Percentiles rank a stretch among this genome's conserved stretches.
phyloP scores from a whole-genome alignment of 2,797 vertebrate species.

The Aphelocoma californica region DNA sequence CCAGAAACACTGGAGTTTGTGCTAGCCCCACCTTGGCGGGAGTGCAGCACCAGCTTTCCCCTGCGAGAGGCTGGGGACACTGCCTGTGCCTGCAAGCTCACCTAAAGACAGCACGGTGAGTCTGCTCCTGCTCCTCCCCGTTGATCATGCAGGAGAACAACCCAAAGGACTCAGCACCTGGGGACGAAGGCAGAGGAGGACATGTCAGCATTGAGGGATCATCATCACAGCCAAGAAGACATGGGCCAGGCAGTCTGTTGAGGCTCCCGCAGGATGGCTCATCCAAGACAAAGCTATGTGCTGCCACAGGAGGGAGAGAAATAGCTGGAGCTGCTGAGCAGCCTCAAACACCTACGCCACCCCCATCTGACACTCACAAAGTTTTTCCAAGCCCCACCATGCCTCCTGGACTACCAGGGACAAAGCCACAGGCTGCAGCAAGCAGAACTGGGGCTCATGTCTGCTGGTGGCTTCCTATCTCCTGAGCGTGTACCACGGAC shows the following conservation, averaged over 20 bases:
- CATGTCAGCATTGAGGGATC: not conserved
- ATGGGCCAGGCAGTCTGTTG: not conserved
- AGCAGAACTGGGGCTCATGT: not conserved
- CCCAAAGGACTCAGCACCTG: constrained; percentile 93
- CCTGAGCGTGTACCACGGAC: rapidly evolving
- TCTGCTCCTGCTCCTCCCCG: constrained; percentile 92
- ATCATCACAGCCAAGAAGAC: not conserved
- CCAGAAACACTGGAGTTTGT: not conserved
- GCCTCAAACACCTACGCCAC: not conserved
- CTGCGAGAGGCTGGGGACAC: not conserved
- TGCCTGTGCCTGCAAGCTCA: constrained; percentile 49
- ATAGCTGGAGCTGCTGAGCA: rapidly evolving
- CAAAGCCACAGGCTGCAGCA: not conserved
- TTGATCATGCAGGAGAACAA: constrained; percentile 93
- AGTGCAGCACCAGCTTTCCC: not conserved
- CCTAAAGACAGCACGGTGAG: constrained; percentile 93
- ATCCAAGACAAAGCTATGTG: rapidly evolving
- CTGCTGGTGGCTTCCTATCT: not conserved
- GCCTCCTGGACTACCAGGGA: not conserved
- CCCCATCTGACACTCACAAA: not conserved
- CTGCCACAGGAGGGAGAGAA: not conserved
- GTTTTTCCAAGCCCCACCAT: not conserved
- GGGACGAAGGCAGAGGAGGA: not conserved
- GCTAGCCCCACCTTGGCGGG: not conserved
- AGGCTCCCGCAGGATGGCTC: not conserved